Evolutionary conservation across 2,888 invertebrate species (phyloP).

Genomic region (Ophion ventricosus): DNA sequence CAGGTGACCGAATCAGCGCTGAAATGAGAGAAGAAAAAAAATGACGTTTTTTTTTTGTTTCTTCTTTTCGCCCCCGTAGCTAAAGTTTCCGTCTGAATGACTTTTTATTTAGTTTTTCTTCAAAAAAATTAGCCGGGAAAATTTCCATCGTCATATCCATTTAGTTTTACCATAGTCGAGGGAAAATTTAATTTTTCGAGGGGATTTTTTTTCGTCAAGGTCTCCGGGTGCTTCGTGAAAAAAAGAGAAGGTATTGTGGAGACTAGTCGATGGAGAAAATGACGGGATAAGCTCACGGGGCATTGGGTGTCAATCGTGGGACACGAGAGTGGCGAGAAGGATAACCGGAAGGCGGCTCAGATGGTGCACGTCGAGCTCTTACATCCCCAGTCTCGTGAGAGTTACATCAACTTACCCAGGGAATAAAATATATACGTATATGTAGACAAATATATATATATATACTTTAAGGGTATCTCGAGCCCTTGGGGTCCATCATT

Average conservation of each 20-base stretch:
- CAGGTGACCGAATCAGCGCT: conserved; percentile 98
- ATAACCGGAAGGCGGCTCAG: conserved; percentile 74
- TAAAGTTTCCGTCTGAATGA: not conserved
- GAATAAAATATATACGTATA: conserved; percentile 52
- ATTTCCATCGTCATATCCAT: not conserved
- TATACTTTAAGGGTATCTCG: conserved; percentile 62
- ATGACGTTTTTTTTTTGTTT: not conserved
- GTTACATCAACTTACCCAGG: conserved; percentile 28
- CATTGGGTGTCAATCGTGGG: conserved; percentile 48
- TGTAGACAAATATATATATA: conserved; percentile 57
- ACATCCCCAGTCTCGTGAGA: conserved; percentile 71
- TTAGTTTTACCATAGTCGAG: no score
- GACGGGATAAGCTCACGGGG: conserved; percentile 48
- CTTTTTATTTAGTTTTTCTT: not conserved
- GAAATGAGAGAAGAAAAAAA: conserved; percentile 76
- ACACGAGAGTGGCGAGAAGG: conserved; percentile 62
- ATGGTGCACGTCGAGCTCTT: conserved; percentile 76
- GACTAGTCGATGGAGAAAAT: conserved; percentile 47
- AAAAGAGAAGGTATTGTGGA: not conserved
- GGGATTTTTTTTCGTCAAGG: not conserved
- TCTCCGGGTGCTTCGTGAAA: not conserved
- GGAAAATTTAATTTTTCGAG: not conserved
- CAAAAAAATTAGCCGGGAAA: not conserved
- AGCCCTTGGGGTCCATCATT: conserved; percentile 78
- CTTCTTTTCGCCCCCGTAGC: not conserved